These are phyloP conservation scores for Clarias magur DNA, from an alignment of 2,113 vertebrate genomes.

Conservation along the genomic window DNA sequence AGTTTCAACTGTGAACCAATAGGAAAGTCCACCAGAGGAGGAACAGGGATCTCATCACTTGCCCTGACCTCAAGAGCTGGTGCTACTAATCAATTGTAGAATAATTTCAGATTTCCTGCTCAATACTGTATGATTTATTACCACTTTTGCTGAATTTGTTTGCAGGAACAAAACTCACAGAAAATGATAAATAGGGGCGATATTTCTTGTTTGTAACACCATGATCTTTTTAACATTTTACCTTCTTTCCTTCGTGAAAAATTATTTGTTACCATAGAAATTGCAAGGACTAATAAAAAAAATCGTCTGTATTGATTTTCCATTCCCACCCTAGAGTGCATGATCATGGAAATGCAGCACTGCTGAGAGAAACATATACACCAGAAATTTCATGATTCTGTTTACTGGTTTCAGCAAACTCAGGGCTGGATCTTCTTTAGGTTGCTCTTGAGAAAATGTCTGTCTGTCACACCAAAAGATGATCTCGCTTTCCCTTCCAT, in stretches of 20 bases:
- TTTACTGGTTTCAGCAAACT: slow-evolving; percentile 48
- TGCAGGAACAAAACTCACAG: slow-evolving; percentile 7
- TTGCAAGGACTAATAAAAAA: slow-evolving; percentile 2
- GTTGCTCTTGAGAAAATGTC: slow-evolving; percentile 52
- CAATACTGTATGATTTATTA: slow-evolving; percentile 31
- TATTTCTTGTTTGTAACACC: slow-evolving; percentile 21
- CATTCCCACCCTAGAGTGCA: not conserved
- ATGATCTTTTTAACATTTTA: slow-evolving; percentile 1
- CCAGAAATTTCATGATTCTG: slow-evolving; percentile 10
- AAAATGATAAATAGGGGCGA: slow-evolving; percentile 30
- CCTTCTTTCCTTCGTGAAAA: not conserved
- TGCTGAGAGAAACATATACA: not conserved
- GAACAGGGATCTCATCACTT: not conserved
- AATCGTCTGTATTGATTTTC: not conserved
- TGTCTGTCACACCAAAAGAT: slow-evolving; percentile 48
- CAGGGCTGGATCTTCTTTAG: slow-evolving; percentile 49
- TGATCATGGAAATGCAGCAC: not conserved
- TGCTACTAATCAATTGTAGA: slow-evolving; percentile 5
- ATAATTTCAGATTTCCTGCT: slow-evolving; percentile 17
- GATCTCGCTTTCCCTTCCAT: slow-evolving; percentile 50
- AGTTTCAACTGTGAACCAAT: not conserved
- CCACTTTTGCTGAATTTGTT: slow-evolving; percentile 10
- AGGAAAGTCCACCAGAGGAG: not conserved
- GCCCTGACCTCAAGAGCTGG: not conserved
- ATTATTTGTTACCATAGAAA: slow-evolving; percentile 23